Conservation (phyloP, 1,140 invertebrate genomes). For the Pemphigus obesinymphae region DNA sequence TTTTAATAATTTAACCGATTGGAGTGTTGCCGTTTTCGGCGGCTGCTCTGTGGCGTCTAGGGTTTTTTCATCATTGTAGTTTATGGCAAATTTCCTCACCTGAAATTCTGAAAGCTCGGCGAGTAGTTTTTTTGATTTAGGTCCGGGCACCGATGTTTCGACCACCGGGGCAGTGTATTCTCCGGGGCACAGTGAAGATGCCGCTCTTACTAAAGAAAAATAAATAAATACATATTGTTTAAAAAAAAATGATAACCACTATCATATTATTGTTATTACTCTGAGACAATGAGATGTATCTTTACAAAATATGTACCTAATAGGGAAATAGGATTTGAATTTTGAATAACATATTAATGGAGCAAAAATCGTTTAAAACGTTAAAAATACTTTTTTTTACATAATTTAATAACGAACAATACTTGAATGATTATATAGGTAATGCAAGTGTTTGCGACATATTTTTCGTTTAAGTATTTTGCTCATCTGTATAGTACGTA, state of each 20-base stretch:
- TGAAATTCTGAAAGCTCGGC: constrained; percentile 57
- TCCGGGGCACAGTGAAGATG: constrained; percentile 34
- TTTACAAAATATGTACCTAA: not conserved
- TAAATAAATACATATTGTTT: not conserved
- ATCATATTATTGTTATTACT: no score
- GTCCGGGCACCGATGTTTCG: constrained; percentile 63
- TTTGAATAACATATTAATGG: not conserved
- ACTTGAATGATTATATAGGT: no score
- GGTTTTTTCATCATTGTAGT: not conserved
- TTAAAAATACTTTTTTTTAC: no score
- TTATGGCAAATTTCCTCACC: constrained; percentile 46
- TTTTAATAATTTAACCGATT: no score
- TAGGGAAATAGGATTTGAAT: not conserved
- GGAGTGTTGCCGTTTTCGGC: no score
- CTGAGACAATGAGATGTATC: not conserved
- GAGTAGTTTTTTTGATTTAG: constrained; percentile 58
- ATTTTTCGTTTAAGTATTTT: no score
- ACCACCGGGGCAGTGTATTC: constrained; percentile 60
- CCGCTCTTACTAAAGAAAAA: not conserved
- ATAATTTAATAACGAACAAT: not conserved
- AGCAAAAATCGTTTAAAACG: no score
- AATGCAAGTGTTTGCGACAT: no score
- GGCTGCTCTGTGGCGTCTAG: no score
- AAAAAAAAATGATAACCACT: not conserved
- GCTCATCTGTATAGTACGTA: no score